Conservation (phyloP, 2,888 invertebrate species). For the Pseudanteris insignis region DNA sequence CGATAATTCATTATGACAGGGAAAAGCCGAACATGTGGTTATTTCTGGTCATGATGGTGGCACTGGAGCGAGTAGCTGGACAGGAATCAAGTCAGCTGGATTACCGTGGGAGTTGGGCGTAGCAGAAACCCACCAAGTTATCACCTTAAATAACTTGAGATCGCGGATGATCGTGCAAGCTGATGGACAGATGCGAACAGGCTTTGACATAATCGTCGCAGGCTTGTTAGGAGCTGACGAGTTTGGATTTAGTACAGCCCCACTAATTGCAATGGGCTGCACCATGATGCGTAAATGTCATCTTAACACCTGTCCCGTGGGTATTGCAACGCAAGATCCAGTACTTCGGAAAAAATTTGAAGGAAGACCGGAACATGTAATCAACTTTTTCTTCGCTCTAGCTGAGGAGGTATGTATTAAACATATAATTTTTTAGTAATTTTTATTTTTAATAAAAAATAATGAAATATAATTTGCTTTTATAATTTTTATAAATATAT, state of each 20-base stretch:
- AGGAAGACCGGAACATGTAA: slow-evolving; percentile 96
- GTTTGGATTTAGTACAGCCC: slow-evolving; percentile 98
- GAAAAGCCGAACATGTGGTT: slow-evolving; percentile 97
- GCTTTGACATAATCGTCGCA: slow-evolving; percentile 95
- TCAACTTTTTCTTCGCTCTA: slow-evolving; percentile 96
- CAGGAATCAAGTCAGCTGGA: slow-evolving; percentile 97
- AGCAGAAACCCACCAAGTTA: slow-evolving; percentile 97
- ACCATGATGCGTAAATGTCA: slow-evolving; percentile 99
- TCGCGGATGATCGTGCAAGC: slow-evolving; percentile 95
- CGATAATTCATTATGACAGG: too few species aligned
- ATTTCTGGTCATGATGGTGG: slow-evolving; percentile 99
- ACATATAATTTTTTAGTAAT: too few species aligned
- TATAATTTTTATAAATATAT: too few species aligned
- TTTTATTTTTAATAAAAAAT: too few species aligned
- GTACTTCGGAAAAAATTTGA: slow-evolving; percentile 93
- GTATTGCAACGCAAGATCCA: slow-evolving; percentile 98
- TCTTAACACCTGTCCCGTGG: slow-evolving; percentile 98
- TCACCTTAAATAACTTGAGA: slow-evolving; percentile 90
- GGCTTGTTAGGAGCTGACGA: slow-evolving; percentile 97
- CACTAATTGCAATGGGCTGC: slow-evolving; percentile 96
- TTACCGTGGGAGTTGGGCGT: slow-evolving; percentile 98
- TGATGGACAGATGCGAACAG: slow-evolving; percentile 94
- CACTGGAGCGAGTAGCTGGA: slow-evolving; percentile 99
- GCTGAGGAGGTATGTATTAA: slow-evolving; percentile 83
- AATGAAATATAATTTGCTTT: too few species aligned